Evolutionary conservation across 2,888 invertebrate species (phyloP).

Genomic region (Notocelia uddmanniana): DNA sequence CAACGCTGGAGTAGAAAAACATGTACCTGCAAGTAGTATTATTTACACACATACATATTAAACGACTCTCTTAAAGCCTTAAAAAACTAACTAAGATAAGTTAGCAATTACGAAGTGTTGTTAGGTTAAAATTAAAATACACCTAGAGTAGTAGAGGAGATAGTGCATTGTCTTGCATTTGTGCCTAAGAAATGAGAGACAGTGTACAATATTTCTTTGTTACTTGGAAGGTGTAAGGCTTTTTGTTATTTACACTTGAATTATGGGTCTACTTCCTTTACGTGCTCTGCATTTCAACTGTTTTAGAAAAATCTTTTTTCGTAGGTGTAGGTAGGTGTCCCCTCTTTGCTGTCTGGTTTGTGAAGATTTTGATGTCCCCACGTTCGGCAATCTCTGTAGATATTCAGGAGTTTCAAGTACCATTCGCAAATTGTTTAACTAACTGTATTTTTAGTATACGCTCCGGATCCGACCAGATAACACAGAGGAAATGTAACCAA

Average conservation of each 20-base stretch:
- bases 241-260: neutral
- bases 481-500: neutral
- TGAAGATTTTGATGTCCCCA: too few species aligned
- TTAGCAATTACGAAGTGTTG: conserved; percentile 35
- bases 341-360: too few species aligned
- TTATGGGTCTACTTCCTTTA: neutral
- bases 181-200: neutral
- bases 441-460: too few species aligned
- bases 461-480: too few species aligned
- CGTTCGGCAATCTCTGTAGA: too few species aligned
- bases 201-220: neutral
- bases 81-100: conserved; percentile 40
- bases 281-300: neutral
- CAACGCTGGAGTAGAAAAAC: too few species aligned
- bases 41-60: neutral
- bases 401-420: too few species aligned
- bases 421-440: too few species aligned
- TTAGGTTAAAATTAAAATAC: conserved; percentile 24
- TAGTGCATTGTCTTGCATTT: neutral
- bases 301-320: neutral
- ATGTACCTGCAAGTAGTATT: too few species aligned
- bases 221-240: neutral
- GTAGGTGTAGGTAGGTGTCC: too few species aligned
- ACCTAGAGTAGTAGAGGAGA: neutral
- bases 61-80: neutral